Conservation (phyloP, 2,888 invertebrate genomes). For the Tigriopus californicus region DNA sequence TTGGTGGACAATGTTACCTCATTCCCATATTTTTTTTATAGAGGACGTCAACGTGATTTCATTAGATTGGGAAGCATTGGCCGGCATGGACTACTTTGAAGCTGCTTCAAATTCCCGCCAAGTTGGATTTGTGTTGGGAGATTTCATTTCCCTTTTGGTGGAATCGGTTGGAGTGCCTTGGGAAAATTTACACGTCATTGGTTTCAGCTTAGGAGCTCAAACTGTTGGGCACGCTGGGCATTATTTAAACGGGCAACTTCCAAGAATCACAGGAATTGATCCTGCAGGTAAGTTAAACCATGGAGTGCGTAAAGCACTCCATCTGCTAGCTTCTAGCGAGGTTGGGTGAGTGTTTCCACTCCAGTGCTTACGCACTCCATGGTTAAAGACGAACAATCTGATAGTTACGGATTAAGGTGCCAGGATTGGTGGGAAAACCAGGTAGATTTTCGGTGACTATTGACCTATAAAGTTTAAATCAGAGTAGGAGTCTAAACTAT, state of each 20-base stretch:
- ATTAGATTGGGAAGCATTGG: neutral
- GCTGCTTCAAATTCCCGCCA: neutral
- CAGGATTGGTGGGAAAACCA: too few species aligned
- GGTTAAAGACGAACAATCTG: too few species aligned
- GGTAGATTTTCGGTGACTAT: too few species aligned
- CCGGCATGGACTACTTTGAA: neutral
- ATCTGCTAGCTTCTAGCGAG: too few species aligned
- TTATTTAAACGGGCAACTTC: neutral
- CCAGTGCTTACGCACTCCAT: too few species aligned
- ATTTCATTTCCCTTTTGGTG: neutral
- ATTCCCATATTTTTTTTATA: too few species aligned
- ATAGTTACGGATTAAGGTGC: too few species aligned
- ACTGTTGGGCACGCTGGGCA: neutral
- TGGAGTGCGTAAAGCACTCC: too few species aligned
- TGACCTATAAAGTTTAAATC: too few species aligned
- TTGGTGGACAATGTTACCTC: too few species aligned
- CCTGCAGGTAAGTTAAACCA: neutral
- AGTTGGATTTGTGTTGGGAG: neutral
- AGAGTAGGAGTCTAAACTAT: too few species aligned
- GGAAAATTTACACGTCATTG: neutral
- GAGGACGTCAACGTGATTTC: neutral
- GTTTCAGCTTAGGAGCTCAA: conserved; percentile 4
- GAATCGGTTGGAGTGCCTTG: neutral
- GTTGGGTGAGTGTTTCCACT: too few species aligned
- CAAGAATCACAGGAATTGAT: conserved; percentile 1